A percentile compares a stretch with the other conserved stretches of the same genome.
These are phyloP conservation scores for Tachysurus fulvidraco DNA, from an alignment of 2,113 vertebrate species.

Conservation along the genomic window DNA sequence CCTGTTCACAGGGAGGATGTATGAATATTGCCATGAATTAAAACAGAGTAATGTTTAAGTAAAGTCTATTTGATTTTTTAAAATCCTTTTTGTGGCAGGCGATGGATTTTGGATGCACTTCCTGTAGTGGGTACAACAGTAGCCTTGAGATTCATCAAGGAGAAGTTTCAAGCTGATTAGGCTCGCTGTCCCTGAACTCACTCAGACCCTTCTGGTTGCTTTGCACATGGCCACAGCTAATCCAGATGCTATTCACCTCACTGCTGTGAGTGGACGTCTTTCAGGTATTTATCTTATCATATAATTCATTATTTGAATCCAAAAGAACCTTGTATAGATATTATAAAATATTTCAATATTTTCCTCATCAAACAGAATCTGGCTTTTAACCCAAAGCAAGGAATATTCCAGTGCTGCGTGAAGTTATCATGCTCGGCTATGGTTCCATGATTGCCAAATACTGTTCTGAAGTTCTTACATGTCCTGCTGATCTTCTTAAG, in stretches of 20 bases:
- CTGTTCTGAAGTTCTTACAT: constrained; percentile 63
- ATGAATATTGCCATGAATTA: too few relatives aligned
- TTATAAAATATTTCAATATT: background rate
- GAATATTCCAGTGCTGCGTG: constrained; percentile 63
- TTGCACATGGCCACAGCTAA: constrained; percentile 73
- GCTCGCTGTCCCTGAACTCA: constrained; percentile 66
- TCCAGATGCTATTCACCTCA: constrained; percentile 67
- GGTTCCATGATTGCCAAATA: constrained; percentile 75
- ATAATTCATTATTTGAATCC: background rate
- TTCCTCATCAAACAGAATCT: constrained; percentile 65
- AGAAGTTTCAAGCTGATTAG: constrained; percentile 70
- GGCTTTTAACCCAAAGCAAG: constrained; percentile 62
- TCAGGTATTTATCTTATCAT: too few relatives aligned
- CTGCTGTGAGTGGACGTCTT: constrained; percentile 61
- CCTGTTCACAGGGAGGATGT: constrained; percentile 59
- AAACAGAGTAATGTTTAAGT: too few relatives aligned
- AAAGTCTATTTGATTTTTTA: background rate
- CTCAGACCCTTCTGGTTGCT: constrained; percentile 66
- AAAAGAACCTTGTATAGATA: background rate
- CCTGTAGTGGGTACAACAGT: constrained; percentile 67
- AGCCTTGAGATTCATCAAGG: constrained; percentile 74
- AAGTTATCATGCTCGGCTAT: constrained; percentile 72
- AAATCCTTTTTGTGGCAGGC: constrained; percentile 59
- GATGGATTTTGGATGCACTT: constrained; percentile 75
- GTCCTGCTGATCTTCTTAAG: constrained; percentile 65